Evolutionary conservation across 2,113 vertebrate species (phyloP), one percentile per base, ranked within the genome.

Genomic region (Thamnophis sirtalis): DNA sequence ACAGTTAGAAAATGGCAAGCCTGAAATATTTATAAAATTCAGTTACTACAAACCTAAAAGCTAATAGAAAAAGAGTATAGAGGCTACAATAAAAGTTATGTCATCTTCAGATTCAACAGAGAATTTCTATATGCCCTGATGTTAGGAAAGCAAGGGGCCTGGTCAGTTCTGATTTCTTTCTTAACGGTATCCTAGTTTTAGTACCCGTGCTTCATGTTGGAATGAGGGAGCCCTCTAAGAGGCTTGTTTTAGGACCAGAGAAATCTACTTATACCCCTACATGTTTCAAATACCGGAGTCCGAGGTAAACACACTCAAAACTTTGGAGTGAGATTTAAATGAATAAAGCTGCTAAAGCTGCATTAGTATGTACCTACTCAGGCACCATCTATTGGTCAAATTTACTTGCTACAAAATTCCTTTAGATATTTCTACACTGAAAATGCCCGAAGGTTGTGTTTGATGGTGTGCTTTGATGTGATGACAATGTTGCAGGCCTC

Each of bases 371-470:
- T 63, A 88, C 22, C 54, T 58, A 26, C 33, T 48, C 38, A 84
- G 73, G 7, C 43, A 86, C 50, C 50, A 73, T 87, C 91, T 88
- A 48, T 73, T 48, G 22, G 50, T 26, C 68, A 24, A 17, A 48
- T 91, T 54, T n/a, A 28, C 13, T 91, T 43, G 24, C n/a, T 55
- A 51, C 60, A 54, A 21, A 87, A 28, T 22, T 43, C 38, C 56
- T 53, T 91, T 53, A 87, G 17, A 0, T 0, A 89, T 93, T 86
- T 63, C 7, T 7, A n/a, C 0, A 0, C 15, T 8, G 54, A 89
- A 91, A 92, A 63, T 73, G 0, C 49, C 50, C 55, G 26, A 38
- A 80, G 88, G 33, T 5, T 91, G 10, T 9, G 3, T 92, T 92
- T 0, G 0, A 73, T 60, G 87, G 0, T 38, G 43, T 13, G 2